Conservation (phyloP, 2,888 invertebrate species). For the Patella pellucida region DNA sequence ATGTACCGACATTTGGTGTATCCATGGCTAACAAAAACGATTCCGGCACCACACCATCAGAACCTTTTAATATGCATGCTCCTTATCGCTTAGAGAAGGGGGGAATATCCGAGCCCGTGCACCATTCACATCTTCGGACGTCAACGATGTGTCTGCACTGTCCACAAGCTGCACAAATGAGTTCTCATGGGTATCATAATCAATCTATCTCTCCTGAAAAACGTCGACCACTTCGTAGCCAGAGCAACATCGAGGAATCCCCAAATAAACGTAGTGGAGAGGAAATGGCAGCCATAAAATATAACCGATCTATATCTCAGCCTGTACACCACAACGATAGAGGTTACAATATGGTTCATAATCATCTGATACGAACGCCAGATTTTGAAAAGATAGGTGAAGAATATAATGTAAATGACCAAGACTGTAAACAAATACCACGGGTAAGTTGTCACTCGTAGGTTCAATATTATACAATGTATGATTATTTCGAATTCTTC, state of each 20-base stretch:
- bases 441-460: too few species aligned
- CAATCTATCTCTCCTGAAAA: not conserved
- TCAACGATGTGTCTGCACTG: too few species aligned
- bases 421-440: too few species aligned
- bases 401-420: too few species aligned
- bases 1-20: not conserved
- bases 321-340: not conserved
- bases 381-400: too few species aligned
- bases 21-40: not conserved
- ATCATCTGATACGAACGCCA: too few species aligned
- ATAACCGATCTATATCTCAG: not conserved
- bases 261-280: not conserved
- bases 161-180: not conserved
- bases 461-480: too few species aligned
- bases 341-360: too few species aligned
- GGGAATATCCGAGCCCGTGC: too few species aligned
- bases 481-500: too few species aligned
- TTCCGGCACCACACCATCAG: not conserved
- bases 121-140: too few species aligned
- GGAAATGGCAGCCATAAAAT: not conserved
- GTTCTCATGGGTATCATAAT: not conserved
- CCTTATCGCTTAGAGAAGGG: not conserved
- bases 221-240: not conserved
- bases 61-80: not conserved
- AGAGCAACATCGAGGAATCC: slow-evolving; percentile 1